A percentile compares a stretch with the other conserved stretches of the same genome.
phyloP scores from a whole-genome alignment of 2,888 invertebrate species.

The Lymantria dispar region DNA sequence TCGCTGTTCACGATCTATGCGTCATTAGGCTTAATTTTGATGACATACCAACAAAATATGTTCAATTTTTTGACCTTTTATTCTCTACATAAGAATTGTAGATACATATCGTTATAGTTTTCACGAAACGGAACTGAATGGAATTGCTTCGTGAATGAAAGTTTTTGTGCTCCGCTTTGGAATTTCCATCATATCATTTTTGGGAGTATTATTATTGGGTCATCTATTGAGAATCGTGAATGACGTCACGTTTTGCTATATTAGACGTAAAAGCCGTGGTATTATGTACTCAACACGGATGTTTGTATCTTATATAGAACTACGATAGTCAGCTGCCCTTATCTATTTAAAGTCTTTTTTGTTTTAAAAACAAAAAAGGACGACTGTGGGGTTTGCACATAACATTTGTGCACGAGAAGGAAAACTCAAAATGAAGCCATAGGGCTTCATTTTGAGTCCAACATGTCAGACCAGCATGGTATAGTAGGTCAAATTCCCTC shows the following conservation, averaged over 20 bases:
- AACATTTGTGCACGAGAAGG: too few relatives aligned
- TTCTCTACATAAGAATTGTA: slow-evolving; percentile 31
- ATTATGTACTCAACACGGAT: too few relatives aligned
- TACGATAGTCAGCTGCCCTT: too few relatives aligned
- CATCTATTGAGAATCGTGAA: slow-evolving; percentile 9
- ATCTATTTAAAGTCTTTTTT: too few relatives aligned
- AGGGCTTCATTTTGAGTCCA: too few relatives aligned
- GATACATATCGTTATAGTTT: slow-evolving; percentile 31
- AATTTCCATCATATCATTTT: slow-evolving; percentile 33
- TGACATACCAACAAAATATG: slow-evolving; percentile 28
- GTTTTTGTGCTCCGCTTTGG: slow-evolving; percentile 26
- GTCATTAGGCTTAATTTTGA: slow-evolving; percentile 33
- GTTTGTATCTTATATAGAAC: too few relatives aligned
- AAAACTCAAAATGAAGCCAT: too few relatives aligned
- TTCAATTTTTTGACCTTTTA: slow-evolving; percentile 29
- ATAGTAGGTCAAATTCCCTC: too few relatives aligned
- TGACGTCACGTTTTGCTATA: slow-evolving; percentile 25
- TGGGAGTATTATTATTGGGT: slow-evolving; percentile 1
- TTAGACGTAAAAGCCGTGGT: too few relatives aligned
- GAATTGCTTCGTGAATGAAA: slow-evolving; percentile 32
- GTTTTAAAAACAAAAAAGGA: too few relatives aligned
- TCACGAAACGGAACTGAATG: slow-evolving; percentile 39
- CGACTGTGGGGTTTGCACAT: too few relatives aligned
- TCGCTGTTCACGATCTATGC: slow-evolving; percentile 13
- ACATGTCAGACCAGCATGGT: too few relatives aligned